phyloP scores from a whole-genome alignment of 2,113 vertebrate species.

The Anarhynchus alexandrinus region DNA sequence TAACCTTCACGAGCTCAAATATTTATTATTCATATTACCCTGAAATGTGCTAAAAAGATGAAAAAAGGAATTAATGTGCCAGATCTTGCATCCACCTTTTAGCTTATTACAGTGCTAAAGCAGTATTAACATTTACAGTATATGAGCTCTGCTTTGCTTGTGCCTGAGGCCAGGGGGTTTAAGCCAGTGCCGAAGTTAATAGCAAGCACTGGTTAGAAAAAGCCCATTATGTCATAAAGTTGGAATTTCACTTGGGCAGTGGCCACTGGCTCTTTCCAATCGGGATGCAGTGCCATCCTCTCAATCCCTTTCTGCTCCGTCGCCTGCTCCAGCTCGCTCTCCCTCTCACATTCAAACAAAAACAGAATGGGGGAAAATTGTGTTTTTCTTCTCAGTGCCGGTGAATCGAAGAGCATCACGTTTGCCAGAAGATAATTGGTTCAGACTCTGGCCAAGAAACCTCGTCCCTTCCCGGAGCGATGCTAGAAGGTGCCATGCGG shows the following conservation, averaged over 20 bases:
- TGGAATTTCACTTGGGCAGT: conserved; percentile 50
- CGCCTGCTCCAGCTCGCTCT: neutral
- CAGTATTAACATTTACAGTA: conserved; percentile 68
- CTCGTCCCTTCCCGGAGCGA: neutral
- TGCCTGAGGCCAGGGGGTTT: conserved; percentile 56
- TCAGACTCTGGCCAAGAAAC: neutral
- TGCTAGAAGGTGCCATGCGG: neutral
- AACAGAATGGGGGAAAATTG: neutral
- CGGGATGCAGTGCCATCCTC: neutral
- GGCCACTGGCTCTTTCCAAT: conserved; percentile 43
- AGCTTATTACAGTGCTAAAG: conserved; percentile 65
- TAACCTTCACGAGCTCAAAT: conserved; percentile 62
- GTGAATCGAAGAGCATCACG: neutral
- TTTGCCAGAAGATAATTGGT: conserved; percentile 12
- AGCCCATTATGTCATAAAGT: conserved; percentile 63
- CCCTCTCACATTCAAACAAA: neutral
- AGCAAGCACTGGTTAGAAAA: conserved; percentile 51
- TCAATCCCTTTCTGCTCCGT: neutral
- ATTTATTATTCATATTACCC: conserved; percentile 67
- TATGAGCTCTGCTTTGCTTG: conserved; percentile 50
- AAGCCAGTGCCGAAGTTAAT: conserved; percentile 57
- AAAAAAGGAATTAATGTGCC: conserved; percentile 66
- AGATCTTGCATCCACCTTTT: conserved; percentile 66
- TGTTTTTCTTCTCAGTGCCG: neutral
- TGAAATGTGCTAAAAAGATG: conserved; percentile 61